Evolutionary conservation across 2,797 vertebrate genomes (phyloP).

Genomic region (Nothura maculosa): DNA sequence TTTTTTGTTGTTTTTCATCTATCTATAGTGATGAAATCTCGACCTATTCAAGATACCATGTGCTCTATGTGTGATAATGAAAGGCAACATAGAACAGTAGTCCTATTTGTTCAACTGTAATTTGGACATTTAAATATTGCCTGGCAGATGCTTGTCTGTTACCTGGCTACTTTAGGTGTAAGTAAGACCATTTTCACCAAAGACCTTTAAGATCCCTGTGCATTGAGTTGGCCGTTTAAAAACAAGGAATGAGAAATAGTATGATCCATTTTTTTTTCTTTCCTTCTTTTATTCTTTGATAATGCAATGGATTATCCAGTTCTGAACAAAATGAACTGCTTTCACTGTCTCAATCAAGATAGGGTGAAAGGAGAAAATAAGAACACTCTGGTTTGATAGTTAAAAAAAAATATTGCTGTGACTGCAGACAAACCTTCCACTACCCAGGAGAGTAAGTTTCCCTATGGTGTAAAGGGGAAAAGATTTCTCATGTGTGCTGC

Average conservation of each 20-base stretch:
- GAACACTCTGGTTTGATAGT: not conserved
- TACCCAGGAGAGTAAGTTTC: not conserved
- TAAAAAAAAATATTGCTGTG: not conserved
- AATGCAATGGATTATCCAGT: not conserved
- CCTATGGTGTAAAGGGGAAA: not conserved
- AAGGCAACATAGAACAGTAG: not conserved
- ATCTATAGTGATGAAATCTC: not conserved
- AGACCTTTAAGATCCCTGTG: not conserved
- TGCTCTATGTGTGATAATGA: not conserved
- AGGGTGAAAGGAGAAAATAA: not conserved
- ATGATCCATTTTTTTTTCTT: not conserved
- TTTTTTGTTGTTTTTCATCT: not conserved
- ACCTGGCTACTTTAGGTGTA: not conserved
- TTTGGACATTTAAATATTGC: not conserved
- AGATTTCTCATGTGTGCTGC: not conserved
- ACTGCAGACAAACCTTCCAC: not conserved
- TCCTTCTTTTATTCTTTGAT: not conserved
- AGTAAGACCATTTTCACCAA: not conserved
- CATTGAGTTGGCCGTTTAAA: not conserved
- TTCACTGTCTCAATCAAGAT: not conserved
- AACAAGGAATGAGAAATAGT: not conserved
- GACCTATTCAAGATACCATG: not conserved
- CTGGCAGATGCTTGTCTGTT: not conserved
- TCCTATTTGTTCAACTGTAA: not conserved
- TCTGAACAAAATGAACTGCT: not conserved